Evolutionary conservation across 1,140 invertebrate genomes (phyloP), one percentile per base, ranked within the genome.

Genomic region (Linepithema humile): DNA sequence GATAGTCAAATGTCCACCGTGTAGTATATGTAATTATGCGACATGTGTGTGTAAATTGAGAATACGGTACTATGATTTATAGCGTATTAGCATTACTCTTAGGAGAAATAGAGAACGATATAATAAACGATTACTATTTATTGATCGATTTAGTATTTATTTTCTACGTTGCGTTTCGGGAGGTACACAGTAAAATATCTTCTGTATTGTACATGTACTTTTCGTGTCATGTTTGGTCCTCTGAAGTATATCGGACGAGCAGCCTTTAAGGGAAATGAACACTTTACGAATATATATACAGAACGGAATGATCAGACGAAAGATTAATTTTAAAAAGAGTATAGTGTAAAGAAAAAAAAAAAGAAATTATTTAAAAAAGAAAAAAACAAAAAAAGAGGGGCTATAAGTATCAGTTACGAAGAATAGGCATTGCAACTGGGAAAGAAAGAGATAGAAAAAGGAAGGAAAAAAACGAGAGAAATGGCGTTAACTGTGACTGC

Each of bases 401-500:
- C 83, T 83, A 82, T 53, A 55, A 75, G 78, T 86, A 83, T 55
- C 55, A 53, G 70, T 40, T 55, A 26, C 23, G 45, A 55, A 67
- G 23, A 80, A 75, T 84, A 87, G 69, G 29, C 55, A 78, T 83
- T 78, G 59, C 82, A 74, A 43, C 20, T n/a, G 43, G 55, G 29
- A 32, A 50, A 6, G 48, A 15, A 17, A 20, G 23, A 40, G 29
- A 64, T 5, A 62, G 43, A 69, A 29, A 70, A 59, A 74, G 17
- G 50, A 17, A 62, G 12, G 10, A 69, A 72, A 55, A 84, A 29
- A 15, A 45, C 38, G 48, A 48, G 35, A 77, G 67, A 84, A 64
- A 84, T 45, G 64, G 88, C 85, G 89, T 93, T 93, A 87, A 93
- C 93, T 94, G 93, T 94, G 93, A 94, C 93, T 94, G 93, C 93